A percentile compares a stretch with the other conserved stretches of the same genome.
These are phyloP conservation scores for Origma solitaria DNA, from an alignment of 2,113 vertebrate species.

Conservation along the genomic window DNA sequence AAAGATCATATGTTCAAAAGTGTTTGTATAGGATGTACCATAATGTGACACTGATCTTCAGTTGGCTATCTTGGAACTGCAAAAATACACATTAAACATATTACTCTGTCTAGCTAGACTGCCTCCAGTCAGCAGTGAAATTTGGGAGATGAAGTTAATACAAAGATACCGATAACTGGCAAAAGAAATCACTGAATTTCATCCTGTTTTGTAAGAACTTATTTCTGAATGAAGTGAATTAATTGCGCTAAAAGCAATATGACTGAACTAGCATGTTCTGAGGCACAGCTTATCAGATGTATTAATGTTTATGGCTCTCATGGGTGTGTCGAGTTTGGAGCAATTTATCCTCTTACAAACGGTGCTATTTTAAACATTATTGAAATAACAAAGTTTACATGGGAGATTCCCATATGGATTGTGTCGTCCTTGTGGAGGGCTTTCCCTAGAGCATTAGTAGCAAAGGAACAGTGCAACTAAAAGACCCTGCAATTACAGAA, in stretches of 20 bases:
- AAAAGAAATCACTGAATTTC: neutral
- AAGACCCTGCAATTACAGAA: neutral
- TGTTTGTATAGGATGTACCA: neutral
- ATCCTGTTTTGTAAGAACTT: neutral
- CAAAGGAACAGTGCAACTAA: neutral
- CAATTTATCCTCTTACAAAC: neutral
- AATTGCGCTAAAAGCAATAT: neutral
- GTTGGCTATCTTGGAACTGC: neutral
- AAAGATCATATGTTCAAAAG: neutral
- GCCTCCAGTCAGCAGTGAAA: neutral
- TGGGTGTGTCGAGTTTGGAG: neutral
- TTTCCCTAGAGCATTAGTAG: neutral
- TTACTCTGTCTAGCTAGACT: neutral
- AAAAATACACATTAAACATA: neutral
- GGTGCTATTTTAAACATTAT: neutral
- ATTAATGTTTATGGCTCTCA: neutral
- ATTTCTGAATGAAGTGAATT: neutral
- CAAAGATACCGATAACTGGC: neutral
- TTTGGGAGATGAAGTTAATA: neutral
- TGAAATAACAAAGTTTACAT: neutral
- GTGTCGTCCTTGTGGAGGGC: neutral
- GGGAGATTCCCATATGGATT: neutral
- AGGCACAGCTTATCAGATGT: neutral
- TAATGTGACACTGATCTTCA: neutral
- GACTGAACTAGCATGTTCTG: neutral